Percentiles rank a stretch among this genome's conserved stretches.
Evolutionary conservation across 2,113 vertebrate species (phyloP).

Genomic region (Gasterosteus aculeatus): DNA sequence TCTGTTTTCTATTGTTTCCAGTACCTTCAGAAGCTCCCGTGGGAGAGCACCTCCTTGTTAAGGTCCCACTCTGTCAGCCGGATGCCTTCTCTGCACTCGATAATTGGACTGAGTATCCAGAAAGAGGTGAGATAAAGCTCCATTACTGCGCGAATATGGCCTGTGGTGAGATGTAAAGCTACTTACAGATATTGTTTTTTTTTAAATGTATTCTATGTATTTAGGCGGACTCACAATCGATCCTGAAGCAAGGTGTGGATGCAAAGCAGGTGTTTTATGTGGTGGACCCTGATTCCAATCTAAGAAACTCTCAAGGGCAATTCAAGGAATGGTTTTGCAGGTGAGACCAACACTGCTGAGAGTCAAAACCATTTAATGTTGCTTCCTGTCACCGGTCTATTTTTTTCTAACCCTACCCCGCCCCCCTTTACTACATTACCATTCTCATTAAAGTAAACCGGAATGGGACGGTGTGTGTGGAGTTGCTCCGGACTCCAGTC

Average conservation of each 20-base stretch:
- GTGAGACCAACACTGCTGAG: conserved; percentile 66
- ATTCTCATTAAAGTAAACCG: conserved; percentile 73
- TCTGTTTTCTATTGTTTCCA: conserved; percentile 49
- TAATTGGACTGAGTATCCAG: conserved; percentile 83
- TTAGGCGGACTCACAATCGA: conserved; percentile 65
- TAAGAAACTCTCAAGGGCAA: conserved; percentile 83
- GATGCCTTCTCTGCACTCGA: conserved; percentile 88
- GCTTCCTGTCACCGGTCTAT: neutral
- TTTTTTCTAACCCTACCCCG: neutral
- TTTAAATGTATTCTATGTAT: neutral
- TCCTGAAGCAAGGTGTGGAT: conserved; percentile 85
- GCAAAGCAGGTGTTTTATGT: conserved; percentile 85
- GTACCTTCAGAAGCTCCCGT: conserved; percentile 92
- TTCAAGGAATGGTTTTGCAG: conserved; percentile 89
- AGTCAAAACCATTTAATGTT: neutral
- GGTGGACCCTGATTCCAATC: conserved; percentile 89
- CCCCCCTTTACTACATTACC: neutral
- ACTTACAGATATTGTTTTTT: neutral
- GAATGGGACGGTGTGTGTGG: conserved; percentile 89
- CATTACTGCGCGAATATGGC: neutral
- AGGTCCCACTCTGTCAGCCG: conserved; percentile 82
- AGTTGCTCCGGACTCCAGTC: conserved; percentile 76
- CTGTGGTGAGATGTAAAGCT: neutral
- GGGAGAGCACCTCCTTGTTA: conserved; percentile 88
- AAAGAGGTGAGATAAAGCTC: conserved; percentile 79